Percentiles rank a stretch among this genome's conserved stretches.
phyloP scores from a whole-genome alignment of 1,140 invertebrate genomes.

The Lithobius niger region DNA sequence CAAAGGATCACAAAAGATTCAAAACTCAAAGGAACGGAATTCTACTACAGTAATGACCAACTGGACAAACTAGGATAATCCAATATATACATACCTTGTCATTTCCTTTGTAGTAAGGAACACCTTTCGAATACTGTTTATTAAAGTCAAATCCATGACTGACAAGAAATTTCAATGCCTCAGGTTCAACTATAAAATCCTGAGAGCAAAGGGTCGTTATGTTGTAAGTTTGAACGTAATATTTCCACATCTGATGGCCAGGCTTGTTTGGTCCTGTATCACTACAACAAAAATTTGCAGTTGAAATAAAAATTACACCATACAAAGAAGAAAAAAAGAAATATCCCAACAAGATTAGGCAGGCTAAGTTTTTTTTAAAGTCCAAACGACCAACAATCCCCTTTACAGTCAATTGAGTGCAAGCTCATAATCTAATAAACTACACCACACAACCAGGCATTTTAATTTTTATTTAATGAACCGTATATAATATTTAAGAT shows the following conservation, averaged over 20 bases:
- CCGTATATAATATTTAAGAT: no score
- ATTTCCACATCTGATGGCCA: constrained; percentile 17
- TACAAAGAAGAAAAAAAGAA: constrained; percentile 35
- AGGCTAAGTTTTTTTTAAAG: no score
- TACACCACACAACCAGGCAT: no score
- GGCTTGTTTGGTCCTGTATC: not conserved
- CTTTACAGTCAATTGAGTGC: no score
- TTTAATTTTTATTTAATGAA: no score
- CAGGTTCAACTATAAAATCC: constrained; percentile 34
- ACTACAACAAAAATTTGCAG: not conserved
- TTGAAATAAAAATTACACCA: constrained; percentile 1
- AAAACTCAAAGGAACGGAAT: no score
- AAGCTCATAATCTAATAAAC: no score
- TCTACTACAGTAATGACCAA: no score
- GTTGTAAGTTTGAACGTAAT: constrained; percentile 35
- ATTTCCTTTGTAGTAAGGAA: constrained; percentile 34
- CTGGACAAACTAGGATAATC: no score
- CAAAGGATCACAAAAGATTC: no score
- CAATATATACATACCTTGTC: no score
- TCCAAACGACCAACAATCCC: no score
- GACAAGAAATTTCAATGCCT: constrained; percentile 33
- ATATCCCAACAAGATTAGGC: constrained; percentile 34
- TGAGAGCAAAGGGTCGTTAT: constrained; percentile 32
- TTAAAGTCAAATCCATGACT: constrained; percentile 41
- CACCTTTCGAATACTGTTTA: constrained; percentile 32